Base-by-base conservation (phyloP, 1,140 invertebrate genomes). In the Tetragonula clypearis region DNA sequence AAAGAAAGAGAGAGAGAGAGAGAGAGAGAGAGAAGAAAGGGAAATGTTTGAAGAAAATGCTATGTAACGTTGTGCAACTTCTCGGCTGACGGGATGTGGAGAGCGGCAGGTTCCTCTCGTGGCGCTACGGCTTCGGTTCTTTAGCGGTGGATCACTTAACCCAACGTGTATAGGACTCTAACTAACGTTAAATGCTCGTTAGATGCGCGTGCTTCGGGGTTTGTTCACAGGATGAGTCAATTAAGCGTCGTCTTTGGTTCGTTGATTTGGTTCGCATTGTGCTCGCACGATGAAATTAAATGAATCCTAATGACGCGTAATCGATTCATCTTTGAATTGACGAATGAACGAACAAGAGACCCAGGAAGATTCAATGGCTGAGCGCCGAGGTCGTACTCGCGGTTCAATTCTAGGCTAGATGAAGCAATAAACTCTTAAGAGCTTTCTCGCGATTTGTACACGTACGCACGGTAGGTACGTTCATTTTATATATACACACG, bases 351-450 rank as follows among this genome's bases (percentile, higher is more conserved):
- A 23, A 84, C 9, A 15, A 17, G 35, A 26, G 60, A 41, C 30
- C 15, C 49, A 21, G 21, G 73, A 56, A 41, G 9, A 49, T 78
- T 75, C 55, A 73, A 17, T 60, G 55, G 79, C 79, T 53, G 79
- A 88, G 53, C 53, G 65, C 60, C 88, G 79, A 87, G 74, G 74
- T 85, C 76, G 78, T 88, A 86, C 56, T 79, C 82, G 81, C 79
- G 76, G 66, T 75, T 87, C 76, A 85, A 81, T 85, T 77, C 56
- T 90, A 90, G 91, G 89, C 87, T 93, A 94, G 91, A 91, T 90
- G 80, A 92, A 94, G 92, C 93, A 94, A 93, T 93, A 94, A 93
- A 90, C 86, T 89, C 14, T 92, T 8, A 93, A 93, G 93, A 94
- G 93, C 92, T 94, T 94, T 86, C 86, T 88, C 92, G 91, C 90